Conservation (phyloP, 2,797 vertebrate genomes). For the Lates japonicus region DNA sequence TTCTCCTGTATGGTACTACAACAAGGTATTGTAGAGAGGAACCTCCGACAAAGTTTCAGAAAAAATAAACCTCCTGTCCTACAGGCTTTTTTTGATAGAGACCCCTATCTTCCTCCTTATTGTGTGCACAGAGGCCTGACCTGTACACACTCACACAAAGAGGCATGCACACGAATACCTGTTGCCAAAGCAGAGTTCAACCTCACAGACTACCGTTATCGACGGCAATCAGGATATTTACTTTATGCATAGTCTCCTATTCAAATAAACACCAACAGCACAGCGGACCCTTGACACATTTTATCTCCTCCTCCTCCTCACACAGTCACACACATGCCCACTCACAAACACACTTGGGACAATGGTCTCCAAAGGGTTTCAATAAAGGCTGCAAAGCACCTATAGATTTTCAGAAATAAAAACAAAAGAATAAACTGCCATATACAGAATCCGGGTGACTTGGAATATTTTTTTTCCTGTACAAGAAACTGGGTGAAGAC, state of each 20-base stretch:
- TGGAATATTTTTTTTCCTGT: constrained; percentile 57
- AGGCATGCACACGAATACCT: constrained; percentile 53
- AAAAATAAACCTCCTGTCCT: constrained; percentile 97
- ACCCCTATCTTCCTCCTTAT: constrained; percentile 90
- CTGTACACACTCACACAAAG: constrained; percentile 6
- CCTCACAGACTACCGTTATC: constrained; percentile 93
- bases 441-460: constrained; percentile 85
- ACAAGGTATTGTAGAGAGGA: constrained; percentile 92
- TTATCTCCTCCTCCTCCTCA: constrained; percentile 45
- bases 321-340: constrained; percentile 51
- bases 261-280: constrained; percentile 82
- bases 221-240: constrained; percentile 82
- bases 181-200: constrained; percentile 92
- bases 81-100: constrained; percentile 90
- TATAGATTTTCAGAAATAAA: constrained; percentile 61
- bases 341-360: constrained; percentile 69
- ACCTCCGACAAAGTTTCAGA: constrained; percentile 93
- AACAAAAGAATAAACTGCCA: constrained; percentile 3
- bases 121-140: no score
- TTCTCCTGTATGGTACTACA: constrained; percentile 94
- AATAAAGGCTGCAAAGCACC: constrained; percentile 94
- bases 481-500: constrained; percentile 82
- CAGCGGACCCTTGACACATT: constrained; percentile 89
- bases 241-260: constrained; percentile 94
- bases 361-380: constrained; percentile 93